Evolutionary conservation across 1,140 invertebrate genomes (phyloP), one percentile per base, ranked within the genome.

Genomic region (Eupeodes corollae): DNA sequence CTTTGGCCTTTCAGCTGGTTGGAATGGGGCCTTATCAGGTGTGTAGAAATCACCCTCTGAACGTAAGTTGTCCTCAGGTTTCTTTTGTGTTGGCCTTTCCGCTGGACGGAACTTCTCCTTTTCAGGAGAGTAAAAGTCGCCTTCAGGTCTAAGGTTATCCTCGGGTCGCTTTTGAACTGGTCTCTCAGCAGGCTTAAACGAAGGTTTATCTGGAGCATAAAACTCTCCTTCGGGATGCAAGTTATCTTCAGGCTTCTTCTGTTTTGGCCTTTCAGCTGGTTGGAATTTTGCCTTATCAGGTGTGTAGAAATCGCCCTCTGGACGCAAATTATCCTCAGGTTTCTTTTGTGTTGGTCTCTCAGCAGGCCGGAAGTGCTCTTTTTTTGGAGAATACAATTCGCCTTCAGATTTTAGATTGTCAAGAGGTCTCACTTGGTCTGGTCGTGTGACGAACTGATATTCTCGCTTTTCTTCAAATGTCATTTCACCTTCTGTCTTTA

Each of bases 211-310:
- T 1, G 69, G 72, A 32, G 52, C 49, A 53, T 74, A 70, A 54
- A 78, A 84, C 64, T 81, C 76, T n/a, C 83, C 82, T 59, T 84
- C 82, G 9, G 80, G 74, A 8, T 63, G 61, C 1, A 85, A 55
- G 50, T 75, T 61, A 43, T 75, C 73, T 18, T 67, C 52, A 12
- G 70, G 74, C 58, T 70, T 72, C 12, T 69, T 70, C 35, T 68
- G 66, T 14, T 56, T 53, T 35, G 66, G 69, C 35, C 73, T 46
- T 49, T 75, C 73, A 19, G 56, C 69, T 32, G 73, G 72, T 6
- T 45, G 52, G 59, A 69, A 82, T 58, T 71, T 53, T 0, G 75
- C 68, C 61, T 70, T 70, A 45, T 73, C 70, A 2, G 72, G 74
- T 50, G 71, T 52, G 45, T 71, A 70, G 53, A 72, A 73, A 5